A percentile compares a stretch with the other conserved stretches of the same genome.
Conservation (phyloP, 2,113 vertebrate species). For the Boleophthalmus pectinirostris region DNA sequence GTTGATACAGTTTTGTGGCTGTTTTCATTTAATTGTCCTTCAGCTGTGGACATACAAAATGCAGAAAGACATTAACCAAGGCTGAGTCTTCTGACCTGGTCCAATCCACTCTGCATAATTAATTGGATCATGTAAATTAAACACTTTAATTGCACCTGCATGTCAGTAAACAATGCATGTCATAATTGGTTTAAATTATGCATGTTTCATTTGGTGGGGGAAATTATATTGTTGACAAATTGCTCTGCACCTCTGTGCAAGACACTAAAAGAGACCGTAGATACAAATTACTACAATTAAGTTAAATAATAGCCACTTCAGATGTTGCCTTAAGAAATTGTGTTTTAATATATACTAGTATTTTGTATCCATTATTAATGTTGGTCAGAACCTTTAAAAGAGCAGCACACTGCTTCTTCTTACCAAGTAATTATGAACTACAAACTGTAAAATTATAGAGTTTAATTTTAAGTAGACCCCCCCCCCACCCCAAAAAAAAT, state of each 20-base stretch:
- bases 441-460: too few relatives aligned
- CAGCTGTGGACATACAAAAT: too few relatives aligned
- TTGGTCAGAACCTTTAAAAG: neutral
- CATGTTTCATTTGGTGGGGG: neutral
- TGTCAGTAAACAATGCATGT: neutral
- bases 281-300: neutral
- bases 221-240: neutral
- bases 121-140: neutral
- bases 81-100: too few relatives aligned
- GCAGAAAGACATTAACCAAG: too few relatives aligned
- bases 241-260: neutral
- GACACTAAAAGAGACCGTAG: neutral
- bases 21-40: neutral
- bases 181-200: neutral
- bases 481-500: too few relatives aligned
- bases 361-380: neutral
- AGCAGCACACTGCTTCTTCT: neutral
- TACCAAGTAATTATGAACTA: too few relatives aligned
- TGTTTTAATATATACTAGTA: neutral
- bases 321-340: neutral
- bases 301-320: neutral
- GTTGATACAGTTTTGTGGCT: neutral
- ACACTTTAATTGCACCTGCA: neutral
- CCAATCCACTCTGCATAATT: neutral
- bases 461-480: too few relatives aligned